Base-by-base conservation (phyloP, 2,797 vertebrate genomes). In the Ceyx erithaca region DNA sequence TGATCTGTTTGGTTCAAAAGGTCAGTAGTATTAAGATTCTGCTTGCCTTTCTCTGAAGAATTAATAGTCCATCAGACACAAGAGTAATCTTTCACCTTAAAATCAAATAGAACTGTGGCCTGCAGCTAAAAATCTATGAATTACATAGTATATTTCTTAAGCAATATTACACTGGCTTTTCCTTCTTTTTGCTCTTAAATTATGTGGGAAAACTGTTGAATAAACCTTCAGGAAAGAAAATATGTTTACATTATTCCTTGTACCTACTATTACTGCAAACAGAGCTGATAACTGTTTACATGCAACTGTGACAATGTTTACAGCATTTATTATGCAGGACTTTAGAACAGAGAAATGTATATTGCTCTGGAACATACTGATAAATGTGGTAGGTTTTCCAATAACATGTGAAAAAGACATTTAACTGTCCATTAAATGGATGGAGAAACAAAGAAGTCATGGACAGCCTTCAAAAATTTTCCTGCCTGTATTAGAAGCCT, bases 171-270 rank as follows among this genome's bases (percentile, higher is more conserved):
- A 28, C 6, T 62, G 14, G 4, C 3, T 86, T 64, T 62, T 12
- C 14, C 28, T 49, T 3, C 1, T 58, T 85, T 76, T 72, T 72
- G 4, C 8, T 69, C 31, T 31, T 85, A 52, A 71, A 41, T 14
- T 54, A 4, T 40, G 22, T 25, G 17, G 7, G 9, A 73, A 84
- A 85, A n/a, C 5, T 41, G 10, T 5, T 64, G 59, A 86, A 62
- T 22, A 21, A 78, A 4, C 8, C 80, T 78, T 57, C 28, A 58
- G 10, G 4, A 73, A 57, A 67, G 33, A 72, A 69, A 26, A 3
- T 0, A 0, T 9, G 6, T 12, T 7, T 13, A 41, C 11, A 8
- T 54, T 68, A 33, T 8, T 22, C 16, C 31, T 59, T 14, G 1
- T 46, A 35, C 10, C 13, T 83, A 33, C 3, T 5, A 4, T 58